Base-by-base conservation (phyloP, 2,113 vertebrate species). In the Dasyprocta punctata region DNA sequence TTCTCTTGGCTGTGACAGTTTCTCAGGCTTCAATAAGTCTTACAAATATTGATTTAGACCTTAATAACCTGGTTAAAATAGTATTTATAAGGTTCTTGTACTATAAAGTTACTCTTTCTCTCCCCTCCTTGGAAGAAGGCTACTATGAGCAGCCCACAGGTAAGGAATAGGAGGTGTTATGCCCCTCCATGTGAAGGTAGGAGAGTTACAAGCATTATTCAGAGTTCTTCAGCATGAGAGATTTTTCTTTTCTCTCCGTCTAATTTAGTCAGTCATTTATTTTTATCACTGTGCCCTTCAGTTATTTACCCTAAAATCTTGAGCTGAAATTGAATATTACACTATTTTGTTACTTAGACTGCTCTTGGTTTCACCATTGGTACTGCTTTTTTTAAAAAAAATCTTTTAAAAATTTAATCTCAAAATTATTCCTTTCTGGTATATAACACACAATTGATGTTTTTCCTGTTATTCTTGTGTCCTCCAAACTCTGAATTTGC, bases 341-440 rank as follows among this genome's bases (percentile, higher is more conserved):
- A 71, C 60, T 38, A 69, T 63, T 77, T 58, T 65, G 13, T 71
- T 82, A 7, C 1, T 85, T 56, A 92, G 38, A 61, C 67, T 60
- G 4, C 24, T 96, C 28, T 26, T 60, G 8, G 36, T 81, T 69
- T 88, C 38, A 63, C 33, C 11, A 61, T 52, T 44, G 28, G 26
- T 24, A 30, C 30, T 36, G 8, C 7, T 78, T 88, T 86, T 60
- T 80, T 58, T 7, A 7, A n/a, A 89, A 58, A 17, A n/a, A 89
- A 58, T 88, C 9, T 69, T 91, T 24, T n/a, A 73, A 4, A 52
- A 44, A 86, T 83, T 92, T 82, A 63, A 89, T 61, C 86, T 97
- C 28, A 89, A 86, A 91, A 61, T 67, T 14, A 73, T 61, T 58
- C 5, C 85, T 67, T 61, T 22, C 20, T 88, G 3, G 0, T 44